phyloP scores from a whole-genome alignment of 2,888 invertebrate species.

The Cryptops parisi region DNA sequence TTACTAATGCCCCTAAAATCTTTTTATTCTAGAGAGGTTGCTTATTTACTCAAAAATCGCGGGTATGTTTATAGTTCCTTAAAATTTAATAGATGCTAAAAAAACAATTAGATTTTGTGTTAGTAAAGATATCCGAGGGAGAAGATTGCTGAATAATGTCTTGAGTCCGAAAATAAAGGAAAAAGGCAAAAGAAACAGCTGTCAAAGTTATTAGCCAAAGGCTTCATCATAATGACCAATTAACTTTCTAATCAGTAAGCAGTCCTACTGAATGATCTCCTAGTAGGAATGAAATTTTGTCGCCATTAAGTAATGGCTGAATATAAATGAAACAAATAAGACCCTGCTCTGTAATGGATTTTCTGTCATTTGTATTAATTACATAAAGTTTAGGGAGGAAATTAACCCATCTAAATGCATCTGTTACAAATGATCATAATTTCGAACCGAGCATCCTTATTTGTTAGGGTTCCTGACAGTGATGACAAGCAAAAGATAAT shows the following conservation, averaged over 20 bases:
- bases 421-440: constrained; percentile 13
- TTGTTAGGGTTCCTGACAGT: constrained; percentile 7
- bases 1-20: too few relatives aligned
- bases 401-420: constrained; percentile 14
- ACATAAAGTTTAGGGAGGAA: constrained; percentile 9
- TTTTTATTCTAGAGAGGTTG: too few relatives aligned
- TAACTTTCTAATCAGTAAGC: constrained; percentile 14
- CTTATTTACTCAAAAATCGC: too few relatives aligned
- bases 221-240: constrained; percentile 9
- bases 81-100: too few relatives aligned
- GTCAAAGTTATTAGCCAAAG: neutral
- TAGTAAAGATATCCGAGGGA: too few relatives aligned
- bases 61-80: too few relatives aligned
- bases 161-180: too few relatives aligned
- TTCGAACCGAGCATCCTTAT: neutral
- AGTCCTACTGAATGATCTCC: constrained; percentile 13
- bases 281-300: constrained; percentile 10
- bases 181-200: neutral
- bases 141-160: too few relatives aligned
- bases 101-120: too few relatives aligned
- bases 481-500: constrained; percentile 10
- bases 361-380: constrained; percentile 14
- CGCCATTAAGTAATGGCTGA: constrained; percentile 12
- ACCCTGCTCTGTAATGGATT: constrained; percentile 9
- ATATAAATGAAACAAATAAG: constrained; percentile 14